Base-by-base conservation (phyloP, 2,888 invertebrate genomes). In the Euclidia mi region DNA sequence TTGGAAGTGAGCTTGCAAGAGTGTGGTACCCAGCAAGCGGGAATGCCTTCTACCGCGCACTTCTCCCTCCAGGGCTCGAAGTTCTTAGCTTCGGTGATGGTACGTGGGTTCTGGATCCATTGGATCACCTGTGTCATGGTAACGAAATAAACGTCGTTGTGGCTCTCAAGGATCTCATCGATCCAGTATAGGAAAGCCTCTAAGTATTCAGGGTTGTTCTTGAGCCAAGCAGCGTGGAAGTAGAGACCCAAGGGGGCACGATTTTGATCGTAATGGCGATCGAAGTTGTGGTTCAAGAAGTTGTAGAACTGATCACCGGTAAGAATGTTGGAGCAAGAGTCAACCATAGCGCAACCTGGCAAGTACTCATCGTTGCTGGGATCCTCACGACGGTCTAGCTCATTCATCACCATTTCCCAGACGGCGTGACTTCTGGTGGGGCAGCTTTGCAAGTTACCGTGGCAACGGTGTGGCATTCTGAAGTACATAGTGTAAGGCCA, bases 401-500 rank as follows among this genome's bases (percentile, higher is more conserved):
- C 98, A 88, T 98, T 98, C 96, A 98, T 97, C 31, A 98, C 98
- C 98, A 98, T 98, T 90, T 98, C 98, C 98, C 98, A 98, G 31
- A 98, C 98, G 42, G 98, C 98, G 89, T 98, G 98, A 67, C 98
- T 98, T 84, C 98, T 96, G 1, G 98, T 98, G 9, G 98, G 98
- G 86, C 98, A 98, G 85, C 96, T 98, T 88, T 98, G 98, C 56
- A 98, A 93, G 90, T 98, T 98, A 64, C 98, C 98, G 86, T 98
- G 98, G 83, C 99, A 99, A 59, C 97, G 96, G 90, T 98, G 98
- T 0, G 98, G 98, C 98, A 99, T 98, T 80, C 98, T 96, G 96
- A 98, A 99, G 95, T 99, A 99, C 97, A 99, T 97, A 55, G 99
- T 99, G 95, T 99, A 99, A 2, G 99, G 99, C 99, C 99, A 99